phyloP scores from a whole-genome alignment of 2,797 vertebrate species.

The Pseudomugil tenellus region DNA sequence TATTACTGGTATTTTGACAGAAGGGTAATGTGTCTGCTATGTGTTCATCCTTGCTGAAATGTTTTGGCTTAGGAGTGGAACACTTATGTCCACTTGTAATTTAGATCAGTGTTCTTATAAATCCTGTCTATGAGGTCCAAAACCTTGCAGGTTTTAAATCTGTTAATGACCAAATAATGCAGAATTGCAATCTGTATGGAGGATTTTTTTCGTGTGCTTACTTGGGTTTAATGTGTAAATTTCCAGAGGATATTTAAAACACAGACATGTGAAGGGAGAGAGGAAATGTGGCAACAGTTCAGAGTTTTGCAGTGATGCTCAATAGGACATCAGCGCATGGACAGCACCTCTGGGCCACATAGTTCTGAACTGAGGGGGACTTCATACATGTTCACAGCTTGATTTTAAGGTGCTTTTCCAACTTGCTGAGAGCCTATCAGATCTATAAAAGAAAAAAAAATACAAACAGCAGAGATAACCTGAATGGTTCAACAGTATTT shows the following conservation, averaged over 20 bases:
- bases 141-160: neutral
- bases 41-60: too few relatives aligned
- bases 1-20: neutral
- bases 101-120: neutral
- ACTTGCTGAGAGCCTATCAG: conserved; percentile 56
- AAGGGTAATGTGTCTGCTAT: neutral
- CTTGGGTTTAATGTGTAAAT: neutral
- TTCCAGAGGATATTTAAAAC: neutral
- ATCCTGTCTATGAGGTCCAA: neutral
- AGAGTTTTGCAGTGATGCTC: neutral
- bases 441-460: neutral
- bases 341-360: conserved; percentile 45
- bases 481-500: neutral
- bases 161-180: neutral
- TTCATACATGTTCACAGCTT: neutral
- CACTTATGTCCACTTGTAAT: neutral
- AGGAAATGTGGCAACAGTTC: conserved; percentile 2
- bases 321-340: conserved; percentile 36
- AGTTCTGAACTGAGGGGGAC: too few relatives aligned
- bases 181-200: neutral
- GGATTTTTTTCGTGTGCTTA: neutral
- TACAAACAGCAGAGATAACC: conserved; percentile 11
- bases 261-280: too few relatives aligned
- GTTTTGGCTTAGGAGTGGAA: neutral
- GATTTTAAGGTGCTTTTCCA: conserved; percentile 38